Percentiles rank a stretch among this genome's conserved stretches.
Evolutionary conservation across 1,140 invertebrate genomes (phyloP).

Genomic region (Cardiocondyla obscurior): DNA sequence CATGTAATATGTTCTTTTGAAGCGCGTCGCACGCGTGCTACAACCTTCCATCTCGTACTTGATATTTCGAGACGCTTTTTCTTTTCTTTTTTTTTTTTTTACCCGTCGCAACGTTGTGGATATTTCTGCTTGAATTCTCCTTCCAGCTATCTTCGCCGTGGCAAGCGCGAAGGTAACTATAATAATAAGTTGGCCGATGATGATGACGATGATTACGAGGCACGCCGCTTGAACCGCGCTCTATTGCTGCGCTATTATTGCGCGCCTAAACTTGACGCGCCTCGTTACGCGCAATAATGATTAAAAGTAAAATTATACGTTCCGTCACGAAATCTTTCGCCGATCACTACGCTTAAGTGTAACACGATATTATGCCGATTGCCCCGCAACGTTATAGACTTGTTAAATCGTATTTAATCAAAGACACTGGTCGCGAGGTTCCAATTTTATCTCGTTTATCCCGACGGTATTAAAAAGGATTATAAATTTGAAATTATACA

Average conservation of each 20-base stretch:
- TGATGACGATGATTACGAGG: slow-evolving; percentile 44
- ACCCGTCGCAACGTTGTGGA: slow-evolving; percentile 6
- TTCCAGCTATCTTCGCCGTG: background rate
- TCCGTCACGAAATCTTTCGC: slow-evolving; percentile 20
- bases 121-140: slow-evolving; percentile 29
- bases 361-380: slow-evolving; percentile 34
- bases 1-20: slow-evolving; percentile 2
- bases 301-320: slow-evolving; percentile 51
- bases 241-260: slow-evolving; percentile 41
- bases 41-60: slow-evolving; percentile 12
- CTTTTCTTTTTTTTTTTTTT: background rate
- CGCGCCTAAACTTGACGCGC: slow-evolving; percentile 47
- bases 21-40: slow-evolving; percentile 16
- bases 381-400: background rate
- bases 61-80: slow-evolving; percentile 8
- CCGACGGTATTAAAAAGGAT: background rate
- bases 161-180: slow-evolving; percentile 36
- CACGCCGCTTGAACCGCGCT: slow-evolving; percentile 20
- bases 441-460: background rate
- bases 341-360: slow-evolving; percentile 24
- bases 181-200: slow-evolving; percentile 44
- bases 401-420: slow-evolving; percentile 12
- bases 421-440: background rate
- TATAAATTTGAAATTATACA: slow-evolving; percentile 27
- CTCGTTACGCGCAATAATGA: slow-evolving; percentile 49